Percentiles rank a stretch among this genome's conserved stretches.
Evolutionary conservation across 2,113 vertebrate genomes (phyloP).

Genomic region (Cavia aperea): DNA sequence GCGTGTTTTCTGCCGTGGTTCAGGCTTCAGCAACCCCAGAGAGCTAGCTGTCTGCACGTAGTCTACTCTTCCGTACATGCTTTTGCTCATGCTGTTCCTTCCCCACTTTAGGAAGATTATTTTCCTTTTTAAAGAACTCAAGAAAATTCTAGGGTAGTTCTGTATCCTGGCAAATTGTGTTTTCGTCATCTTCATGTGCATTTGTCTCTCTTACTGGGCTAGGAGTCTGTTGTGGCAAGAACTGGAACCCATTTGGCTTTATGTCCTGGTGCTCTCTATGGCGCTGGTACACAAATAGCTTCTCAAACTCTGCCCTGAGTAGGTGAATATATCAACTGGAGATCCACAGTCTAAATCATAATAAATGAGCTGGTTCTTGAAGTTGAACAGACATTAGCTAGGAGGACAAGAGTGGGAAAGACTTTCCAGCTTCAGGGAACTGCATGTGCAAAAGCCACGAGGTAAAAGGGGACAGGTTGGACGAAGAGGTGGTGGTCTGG

Average conservation of each 20-base stretch:
- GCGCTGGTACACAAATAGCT: not conserved
- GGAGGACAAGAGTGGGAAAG: not conserved
- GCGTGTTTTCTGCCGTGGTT: not conserved
- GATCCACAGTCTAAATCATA: not conserved
- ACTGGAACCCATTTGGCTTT: not conserved
- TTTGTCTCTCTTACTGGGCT: not conserved
- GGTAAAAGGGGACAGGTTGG: not conserved
- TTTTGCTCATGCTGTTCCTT: not conserved
- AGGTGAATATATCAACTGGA: not conserved
- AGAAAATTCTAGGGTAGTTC: not conserved
- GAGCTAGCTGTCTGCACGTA: not conserved
- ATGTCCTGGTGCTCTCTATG: not conserved
- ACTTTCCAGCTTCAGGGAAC: not conserved
- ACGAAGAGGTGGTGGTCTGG: not conserved
- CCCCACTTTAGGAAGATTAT: not conserved
- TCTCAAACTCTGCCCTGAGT: not conserved
- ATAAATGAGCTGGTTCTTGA: not conserved
- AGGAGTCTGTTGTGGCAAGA: not conserved
- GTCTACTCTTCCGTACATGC: not conserved
- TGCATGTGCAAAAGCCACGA: not conserved
- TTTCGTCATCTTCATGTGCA: not conserved
- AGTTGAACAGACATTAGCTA: not conserved
- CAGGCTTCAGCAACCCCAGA: not conserved
- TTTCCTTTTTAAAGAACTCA: conserved; percentile 39
- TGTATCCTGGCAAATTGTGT: not conserved